Evolutionary conservation across 2,797 vertebrate species (phyloP).

Genomic region (Agapornis canus): DNA sequence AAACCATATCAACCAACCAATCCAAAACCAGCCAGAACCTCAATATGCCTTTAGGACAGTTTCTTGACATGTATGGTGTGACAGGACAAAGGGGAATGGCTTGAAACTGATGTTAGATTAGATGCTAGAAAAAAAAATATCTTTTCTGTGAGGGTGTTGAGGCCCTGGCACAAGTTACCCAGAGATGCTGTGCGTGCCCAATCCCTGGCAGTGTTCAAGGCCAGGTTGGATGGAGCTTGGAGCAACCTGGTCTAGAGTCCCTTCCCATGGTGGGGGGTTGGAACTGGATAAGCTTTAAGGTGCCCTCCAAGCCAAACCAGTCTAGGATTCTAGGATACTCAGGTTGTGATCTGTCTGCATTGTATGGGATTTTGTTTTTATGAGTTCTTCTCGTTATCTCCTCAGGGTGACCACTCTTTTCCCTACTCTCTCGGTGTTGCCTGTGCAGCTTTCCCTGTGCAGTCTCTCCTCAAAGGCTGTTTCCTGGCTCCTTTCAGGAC

Average conservation of each 20-base stretch:
- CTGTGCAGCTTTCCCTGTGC: not conserved
- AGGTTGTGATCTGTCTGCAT: not conserved
- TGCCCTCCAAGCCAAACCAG: not conserved
- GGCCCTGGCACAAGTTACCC: not conserved
- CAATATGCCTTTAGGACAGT: not conserved
- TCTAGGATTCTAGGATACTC: not conserved
- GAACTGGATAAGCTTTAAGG: not conserved
- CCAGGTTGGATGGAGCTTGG: not conserved
- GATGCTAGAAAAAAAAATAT: not conserved
- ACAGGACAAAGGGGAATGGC: not conserved
- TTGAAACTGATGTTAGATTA: not conserved
- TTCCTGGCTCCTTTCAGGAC: not conserved
- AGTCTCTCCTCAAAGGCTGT: not conserved
- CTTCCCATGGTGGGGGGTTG: not conserved
- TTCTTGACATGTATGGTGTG: not conserved
- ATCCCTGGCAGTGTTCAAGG: not conserved
- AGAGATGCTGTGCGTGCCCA: not conserved
- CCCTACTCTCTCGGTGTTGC: not conserved
- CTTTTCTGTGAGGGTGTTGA: not conserved
- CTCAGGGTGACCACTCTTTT: rapidly evolving
- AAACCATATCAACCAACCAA: not conserved
- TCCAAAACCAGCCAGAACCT: not conserved
- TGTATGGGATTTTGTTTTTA: not conserved
- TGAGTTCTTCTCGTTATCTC: not conserved
- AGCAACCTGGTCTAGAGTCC: not conserved